Percentiles rank a stretch among this genome's conserved stretches.
Conservation (phyloP, 2,888 invertebrate species). For the Dicyrtomina minuta region DNA sequence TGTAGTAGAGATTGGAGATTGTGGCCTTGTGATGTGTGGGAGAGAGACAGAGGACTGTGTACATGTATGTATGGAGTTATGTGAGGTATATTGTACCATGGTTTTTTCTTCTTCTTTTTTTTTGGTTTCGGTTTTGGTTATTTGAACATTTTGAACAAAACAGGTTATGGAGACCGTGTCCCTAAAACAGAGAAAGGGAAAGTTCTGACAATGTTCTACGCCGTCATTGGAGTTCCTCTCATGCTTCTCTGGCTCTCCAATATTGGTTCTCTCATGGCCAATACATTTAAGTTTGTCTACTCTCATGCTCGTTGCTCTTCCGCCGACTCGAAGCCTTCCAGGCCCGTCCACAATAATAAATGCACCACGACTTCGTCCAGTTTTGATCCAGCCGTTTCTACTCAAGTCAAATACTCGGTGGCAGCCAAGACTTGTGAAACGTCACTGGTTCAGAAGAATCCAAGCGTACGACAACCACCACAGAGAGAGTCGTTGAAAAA, state of each 20-base stretch:
- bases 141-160: background rate
- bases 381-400: constrained; percentile 38
- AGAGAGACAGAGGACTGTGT: too few species aligned
- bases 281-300: constrained; percentile 71
- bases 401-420: constrained; percentile 46
- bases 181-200: constrained; percentile 80
- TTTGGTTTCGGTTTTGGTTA: background rate
- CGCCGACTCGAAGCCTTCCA: constrained; percentile 26
- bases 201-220: constrained; percentile 81
- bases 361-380: constrained; percentile 37
- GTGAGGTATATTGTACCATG: background rate
- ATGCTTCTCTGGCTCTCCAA: constrained; percentile 83
- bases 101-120: background rate
- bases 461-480: constrained; percentile 45
- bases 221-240: constrained; percentile 81
- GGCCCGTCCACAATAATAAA: constrained; percentile 38
- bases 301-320: constrained; percentile 58
- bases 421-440: constrained; percentile 49
- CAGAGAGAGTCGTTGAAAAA: constrained; percentile 35
- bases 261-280: constrained; percentile 77
- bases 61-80: too few species aligned
- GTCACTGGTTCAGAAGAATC: constrained; percentile 59
- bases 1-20: too few species aligned
- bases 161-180: constrained; percentile 83
- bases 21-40: too few species aligned